Conservation (phyloP, 2,797 vertebrate species). For the Lepilemur septentrionalis region DNA sequence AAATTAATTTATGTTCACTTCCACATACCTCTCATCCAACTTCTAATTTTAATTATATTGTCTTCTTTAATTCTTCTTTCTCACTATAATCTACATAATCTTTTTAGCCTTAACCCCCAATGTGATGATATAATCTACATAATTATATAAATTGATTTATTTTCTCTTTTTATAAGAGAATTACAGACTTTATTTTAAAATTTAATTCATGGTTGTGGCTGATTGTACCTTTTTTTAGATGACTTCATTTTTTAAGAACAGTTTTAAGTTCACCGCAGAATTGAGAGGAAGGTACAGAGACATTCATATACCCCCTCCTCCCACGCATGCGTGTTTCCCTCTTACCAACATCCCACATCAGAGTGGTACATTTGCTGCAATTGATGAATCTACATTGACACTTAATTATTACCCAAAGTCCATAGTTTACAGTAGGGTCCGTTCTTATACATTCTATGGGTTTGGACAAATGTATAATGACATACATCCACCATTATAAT, state of each 20-base stretch:
- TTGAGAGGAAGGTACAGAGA: not conserved
- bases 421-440: not conserved
- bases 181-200: not conserved
- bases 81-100: not conserved
- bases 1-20: conserved; percentile 6
- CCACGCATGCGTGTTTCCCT: not conserved
- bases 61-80: not conserved
- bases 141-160: not conserved
- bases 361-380: not conserved
- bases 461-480: not conserved
- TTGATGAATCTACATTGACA: not conserved
- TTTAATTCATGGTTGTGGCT: not conserved
- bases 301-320: not conserved
- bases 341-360: not conserved
- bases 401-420: not conserved
- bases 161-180: not conserved
- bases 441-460: not conserved
- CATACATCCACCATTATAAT: not conserved
- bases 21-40: not conserved
- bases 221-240: not conserved
- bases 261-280: not conserved
- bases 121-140: not conserved
- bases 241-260: not conserved
- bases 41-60: conserved; percentile 15
- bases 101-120: not conserved